Evolutionary conservation across 2,888 invertebrate genomes (phyloP), one percentile per base, ranked within the genome.

Genomic region (Drosophila vallismaia): DNA sequence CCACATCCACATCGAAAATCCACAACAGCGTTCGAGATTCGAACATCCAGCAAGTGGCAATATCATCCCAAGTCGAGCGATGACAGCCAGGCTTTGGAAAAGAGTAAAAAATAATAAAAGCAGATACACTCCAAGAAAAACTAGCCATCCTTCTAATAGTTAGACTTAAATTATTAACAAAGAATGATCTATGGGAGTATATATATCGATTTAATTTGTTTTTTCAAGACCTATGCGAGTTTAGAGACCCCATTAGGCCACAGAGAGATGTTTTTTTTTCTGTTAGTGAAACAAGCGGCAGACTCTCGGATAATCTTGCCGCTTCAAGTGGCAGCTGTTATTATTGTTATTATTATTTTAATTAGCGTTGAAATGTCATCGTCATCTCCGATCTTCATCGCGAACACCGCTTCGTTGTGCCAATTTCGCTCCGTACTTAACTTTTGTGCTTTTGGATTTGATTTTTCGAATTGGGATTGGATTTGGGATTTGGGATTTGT

Each of bases 341-440:
- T 84, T 74, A 64, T 75, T 82, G 74, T 78, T 87, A 84, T 82
- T 76, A 76, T 82, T 82, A 85, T 87, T 82, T 76, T 82, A 82
- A 82, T 82, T 82, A 82, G 82, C 82, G 82, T 85, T 81, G 60
- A 85, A 82, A 82, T 86, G 78, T 77, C 79, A 76, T 68, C 79
- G 80, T 85, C 78, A 81, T 58, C 71, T 42, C 53, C 38, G 31
- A 46, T 50, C 31, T n/a, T 12, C n/a, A n/a, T 14, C 14, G 31
- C 33, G 14, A 24, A 19, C 45, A 52, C 26, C 33, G 53, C 53
- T 73, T 71, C 60, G 66, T 60, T 75, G 81, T 75, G 79, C 85
- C 81, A 84, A 86, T 73, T 77, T 77, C 50, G 31, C 12, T 38
- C 26, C 49, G 57, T 36, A 52, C 51, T 60, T 42, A 7, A 29